Base-by-base conservation (phyloP, 2,113 vertebrate species). In the Cheilinus undulatus region DNA sequence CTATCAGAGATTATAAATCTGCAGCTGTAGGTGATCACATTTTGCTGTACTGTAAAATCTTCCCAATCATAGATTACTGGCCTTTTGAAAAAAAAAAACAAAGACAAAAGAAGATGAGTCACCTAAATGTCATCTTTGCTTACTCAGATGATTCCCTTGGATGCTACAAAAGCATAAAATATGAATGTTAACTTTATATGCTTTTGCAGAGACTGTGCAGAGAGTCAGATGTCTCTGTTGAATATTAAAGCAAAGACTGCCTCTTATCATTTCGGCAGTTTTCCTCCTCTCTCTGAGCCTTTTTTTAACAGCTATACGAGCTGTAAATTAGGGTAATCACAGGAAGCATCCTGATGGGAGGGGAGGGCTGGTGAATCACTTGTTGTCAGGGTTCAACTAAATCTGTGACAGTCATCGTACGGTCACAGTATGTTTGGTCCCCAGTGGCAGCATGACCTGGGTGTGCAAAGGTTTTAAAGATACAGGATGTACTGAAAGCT, bases 71-170 rank as follows among this genome's bases (percentile, higher is more conserved):
- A 50, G 28, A 69, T 32, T 10, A 56, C 40, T 14, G 20, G 23
- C 65, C 13, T 77, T 73, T 49, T n/a, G n/a, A n/a, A n/a, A 49
- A 24, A 61, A 62, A 79, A 82, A 48, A 82, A 54, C 12, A 42
- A 12, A 27, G 19, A n/a, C 7, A 76, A 82, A 67, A 82, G 28
- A 63, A 14, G 59, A 70, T 75, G 70, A 84, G 63, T 88, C 80
- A 81, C 30, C 64, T 68, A 80, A 74, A 82, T 82, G 84, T 73
- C 87, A 73, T 73, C 23, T 84, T 63, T 82, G 82, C 69, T 76
- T 75, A 73, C 67, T 88, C 75, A 80, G 46, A 78, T 53, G 40
- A 10, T 30, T 76, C 61, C 45, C 68, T 7, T 46, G 51, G 26
- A 65, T 46, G 66, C 36, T 77, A 80, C 60, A 49, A 81, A 36